These are phyloP conservation scores for Cephus cinctus DNA, from an alignment of 1,140 invertebrate species.

Conservation along the genomic window DNA sequence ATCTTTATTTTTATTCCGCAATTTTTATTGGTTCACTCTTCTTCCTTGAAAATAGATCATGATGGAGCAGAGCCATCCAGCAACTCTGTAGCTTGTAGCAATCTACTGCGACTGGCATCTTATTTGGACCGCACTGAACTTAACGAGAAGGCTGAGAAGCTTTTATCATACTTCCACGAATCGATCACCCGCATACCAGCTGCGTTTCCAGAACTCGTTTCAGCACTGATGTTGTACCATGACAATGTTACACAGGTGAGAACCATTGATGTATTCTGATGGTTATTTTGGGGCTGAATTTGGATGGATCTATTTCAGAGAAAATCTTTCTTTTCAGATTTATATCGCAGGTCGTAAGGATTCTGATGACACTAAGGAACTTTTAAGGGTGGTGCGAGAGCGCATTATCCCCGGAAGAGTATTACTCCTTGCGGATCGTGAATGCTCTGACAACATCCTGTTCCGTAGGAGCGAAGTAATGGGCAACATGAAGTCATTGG, in stretches of 20 bases:
- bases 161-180: constrained; percentile 66
- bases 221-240: constrained; percentile 68
- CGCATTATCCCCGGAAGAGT: constrained; percentile 71
- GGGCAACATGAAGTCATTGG: constrained; percentile 48
- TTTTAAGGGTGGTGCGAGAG: constrained; percentile 67
- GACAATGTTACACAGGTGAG: constrained; percentile 69
- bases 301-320: no score
- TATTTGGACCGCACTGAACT: constrained; percentile 65
- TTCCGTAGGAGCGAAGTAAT: constrained; percentile 41
- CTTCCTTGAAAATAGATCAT: no score
- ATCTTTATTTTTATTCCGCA: no score
- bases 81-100: constrained; percentile 85
- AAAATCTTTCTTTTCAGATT: constrained; percentile 57
- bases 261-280: no score
- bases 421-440: constrained; percentile 65
- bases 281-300: no score
- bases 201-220: constrained; percentile 78
- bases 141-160: constrained; percentile 60
- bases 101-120: constrained; percentile 73
- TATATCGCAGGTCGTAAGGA: constrained; percentile 66
- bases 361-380: constrained; percentile 65
- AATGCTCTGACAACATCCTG: constrained; percentile 30
- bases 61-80: constrained; percentile 91
- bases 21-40: no score
- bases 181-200: constrained; percentile 61